Conservation (phyloP, 1,140 invertebrate species). For the Archivesica marissinica region DNA sequence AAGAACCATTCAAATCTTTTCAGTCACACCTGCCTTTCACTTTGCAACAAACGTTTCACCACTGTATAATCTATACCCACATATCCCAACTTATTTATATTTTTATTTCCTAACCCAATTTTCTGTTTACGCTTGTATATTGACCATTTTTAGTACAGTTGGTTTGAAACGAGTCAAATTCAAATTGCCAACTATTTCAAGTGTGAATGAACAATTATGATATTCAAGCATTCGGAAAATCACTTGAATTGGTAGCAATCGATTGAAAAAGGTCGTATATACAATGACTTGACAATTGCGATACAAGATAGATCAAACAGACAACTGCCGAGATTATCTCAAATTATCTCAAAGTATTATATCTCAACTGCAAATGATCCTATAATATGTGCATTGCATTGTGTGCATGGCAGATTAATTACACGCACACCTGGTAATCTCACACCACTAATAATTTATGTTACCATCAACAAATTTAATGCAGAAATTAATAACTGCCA, state of each 20-base stretch:
- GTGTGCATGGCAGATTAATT: too few species aligned
- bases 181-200: background rate
- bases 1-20: background rate
- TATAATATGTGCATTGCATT: conserved; percentile 2
- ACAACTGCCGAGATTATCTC: conserved; percentile 2
- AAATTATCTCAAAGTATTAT: background rate
- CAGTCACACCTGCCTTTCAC: conserved; percentile 30
- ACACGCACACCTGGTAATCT: too few species aligned
- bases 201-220: background rate
- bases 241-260: background rate
- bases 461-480: too few species aligned
- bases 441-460: too few species aligned
- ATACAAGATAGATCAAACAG: background rate
- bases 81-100: too few species aligned
- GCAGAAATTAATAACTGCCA: too few species aligned
- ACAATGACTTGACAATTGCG: conserved; percentile 1
- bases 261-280: conserved; percentile 9
- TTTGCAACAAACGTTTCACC: background rate
- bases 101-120: too few species aligned
- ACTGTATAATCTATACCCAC: too few species aligned
- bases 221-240: background rate
- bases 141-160: too few species aligned
- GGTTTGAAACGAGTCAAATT: background rate
- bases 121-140: too few species aligned
- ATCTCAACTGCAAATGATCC: background rate